Evolutionary conservation across 2,113 vertebrate species (phyloP).

Genomic region (Xiphorhynchus elegans): DNA sequence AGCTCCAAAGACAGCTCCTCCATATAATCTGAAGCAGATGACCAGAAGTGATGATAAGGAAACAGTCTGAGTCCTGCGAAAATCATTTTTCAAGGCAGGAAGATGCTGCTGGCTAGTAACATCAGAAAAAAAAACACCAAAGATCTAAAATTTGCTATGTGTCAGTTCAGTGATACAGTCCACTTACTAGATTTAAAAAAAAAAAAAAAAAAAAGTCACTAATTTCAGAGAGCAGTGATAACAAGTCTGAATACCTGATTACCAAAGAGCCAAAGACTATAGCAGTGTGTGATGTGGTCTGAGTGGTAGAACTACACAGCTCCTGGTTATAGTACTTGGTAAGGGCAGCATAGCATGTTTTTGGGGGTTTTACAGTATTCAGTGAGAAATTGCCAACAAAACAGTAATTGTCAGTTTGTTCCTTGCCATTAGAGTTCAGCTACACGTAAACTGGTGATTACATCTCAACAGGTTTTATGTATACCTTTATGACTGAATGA

Average conservation of each 20-base stretch:
- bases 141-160: neutral
- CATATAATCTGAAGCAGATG: neutral
- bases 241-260: neutral
- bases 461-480: neutral
- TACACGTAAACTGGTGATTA: neutral
- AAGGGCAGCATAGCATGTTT: neutral
- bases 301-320: neutral
- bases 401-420: neutral
- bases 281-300: fast-evolving
- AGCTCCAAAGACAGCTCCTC: neutral
- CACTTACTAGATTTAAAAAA: neutral
- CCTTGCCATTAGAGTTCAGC: neutral
- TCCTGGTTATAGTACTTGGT: neutral
- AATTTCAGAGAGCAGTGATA: neutral
- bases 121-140: neutral
- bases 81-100: neutral
- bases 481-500: neutral
- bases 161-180: neutral
- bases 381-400: neutral
- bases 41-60: neutral
- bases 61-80: neutral
- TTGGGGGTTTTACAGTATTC: neutral
- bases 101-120: neutral
- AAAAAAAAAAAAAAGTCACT: neutral
- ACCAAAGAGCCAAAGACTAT: neutral